These are phyloP conservation scores for Caenorhabditis sp. DNA, from an alignment of 2,888 invertebrate species.

Conservation along the genomic window DNA sequence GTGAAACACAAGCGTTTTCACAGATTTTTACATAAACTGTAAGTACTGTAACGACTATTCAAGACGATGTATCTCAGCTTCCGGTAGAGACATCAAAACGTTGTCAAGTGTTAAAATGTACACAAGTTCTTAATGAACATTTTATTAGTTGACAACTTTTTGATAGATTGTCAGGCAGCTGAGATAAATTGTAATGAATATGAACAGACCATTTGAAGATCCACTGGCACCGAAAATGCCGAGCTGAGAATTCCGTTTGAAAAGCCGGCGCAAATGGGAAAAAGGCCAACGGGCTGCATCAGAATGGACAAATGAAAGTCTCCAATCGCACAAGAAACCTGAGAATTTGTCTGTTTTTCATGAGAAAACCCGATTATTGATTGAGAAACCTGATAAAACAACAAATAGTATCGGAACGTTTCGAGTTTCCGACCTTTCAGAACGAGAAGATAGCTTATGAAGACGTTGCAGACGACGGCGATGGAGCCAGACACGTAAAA, in stretches of 20 bases:
- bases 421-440: constrained; percentile 17
- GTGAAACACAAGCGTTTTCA: too few relatives aligned
- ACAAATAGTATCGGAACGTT: constrained; percentile 12
- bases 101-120: too few relatives aligned
- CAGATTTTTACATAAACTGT: too few relatives aligned
- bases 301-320: constrained; percentile 19
- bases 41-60: too few relatives aligned
- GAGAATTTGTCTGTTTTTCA: too few relatives aligned
- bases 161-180: too few relatives aligned
- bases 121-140: too few relatives aligned
- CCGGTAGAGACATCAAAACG: too few relatives aligned
- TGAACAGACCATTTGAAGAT: constrained; percentile 29
- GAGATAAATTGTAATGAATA: too few relatives aligned
- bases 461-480: constrained; percentile 1
- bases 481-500: constrained; percentile 17
- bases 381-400: constrained; percentile 28
- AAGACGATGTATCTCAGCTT: too few relatives aligned
- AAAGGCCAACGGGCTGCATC: constrained; percentile 19
- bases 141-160: too few relatives aligned
- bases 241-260: constrained; percentile 2
- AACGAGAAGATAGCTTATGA: constrained; percentile 22
- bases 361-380: too few relatives aligned
- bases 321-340: constrained; percentile 18
- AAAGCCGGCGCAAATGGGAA: constrained; percentile 12
- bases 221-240: constrained; percentile 12